Base-by-base conservation (phyloP, 2,113 vertebrate genomes). In the Euleptes europaea region DNA sequence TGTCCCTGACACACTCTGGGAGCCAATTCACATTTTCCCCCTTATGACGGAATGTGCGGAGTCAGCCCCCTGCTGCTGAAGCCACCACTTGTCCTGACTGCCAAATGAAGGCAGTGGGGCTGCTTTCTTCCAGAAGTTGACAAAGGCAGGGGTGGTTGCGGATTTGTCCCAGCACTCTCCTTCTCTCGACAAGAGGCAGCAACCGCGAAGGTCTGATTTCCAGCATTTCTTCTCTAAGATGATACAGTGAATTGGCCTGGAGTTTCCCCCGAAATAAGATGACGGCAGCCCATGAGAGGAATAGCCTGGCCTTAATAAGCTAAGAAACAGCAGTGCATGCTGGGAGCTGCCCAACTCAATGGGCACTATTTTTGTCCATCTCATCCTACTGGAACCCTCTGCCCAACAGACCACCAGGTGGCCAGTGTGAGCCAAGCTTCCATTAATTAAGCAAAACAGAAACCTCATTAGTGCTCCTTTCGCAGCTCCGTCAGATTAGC, bases 371-470 rank as follows among this genome's bases (percentile, higher is more conserved):
- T 42, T 57, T 73, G 77, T 11, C 51, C 42, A 57, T 23, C 33
- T 72, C 67, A 23, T 63, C 15, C 5, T 28, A 11, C 54, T 84
- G 40, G n/a, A 71, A 49, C 51, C 40, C 40, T 83, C 54, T 49
- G 57, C 57, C 51, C 38, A 70, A 44, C 35, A 42, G 38, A 28
- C 31, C 28, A 69, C 67, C 40, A 73, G 33, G 40, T 65, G 84
- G 76, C 9, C 57, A 40, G 23, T 80, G n/a, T 76, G 71, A 77
- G 15, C 82, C 1, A 1, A 49, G 33, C 66, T 65, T 35, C 14
- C 21, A 47, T 91, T 94, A 80, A 76, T 92, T 92, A 94, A 79
- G 23, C 7, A 3, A 67, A 82, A 65, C 26, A 8, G 65, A 67
- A n/a, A 87, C 47, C 92, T 94, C 31, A 51, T 86, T 85, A 92